Percentiles rank a stretch among this genome's conserved stretches.
phyloP scores from a whole-genome alignment of 2,888 invertebrate species.

The Lucinisca nassula region DNA sequence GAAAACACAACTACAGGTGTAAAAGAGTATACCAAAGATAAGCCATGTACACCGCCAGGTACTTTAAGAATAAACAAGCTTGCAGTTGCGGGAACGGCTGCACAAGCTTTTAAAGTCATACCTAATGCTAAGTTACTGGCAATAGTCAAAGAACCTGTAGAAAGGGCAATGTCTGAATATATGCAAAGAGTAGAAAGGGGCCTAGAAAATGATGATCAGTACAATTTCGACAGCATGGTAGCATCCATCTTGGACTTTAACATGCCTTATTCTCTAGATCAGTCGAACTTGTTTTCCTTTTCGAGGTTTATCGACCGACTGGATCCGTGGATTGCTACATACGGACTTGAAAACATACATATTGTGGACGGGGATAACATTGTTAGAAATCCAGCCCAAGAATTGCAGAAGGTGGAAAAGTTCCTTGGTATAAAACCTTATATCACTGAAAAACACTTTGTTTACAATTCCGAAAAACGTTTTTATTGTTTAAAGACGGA shows the following conservation, averaged over 20 bases:
- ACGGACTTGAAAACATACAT: background rate
- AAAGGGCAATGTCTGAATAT: background rate
- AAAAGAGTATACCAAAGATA: background rate
- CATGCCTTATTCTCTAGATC: background rate
- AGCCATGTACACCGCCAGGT: background rate
- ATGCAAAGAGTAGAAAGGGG: no score
- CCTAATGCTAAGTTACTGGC: background rate
- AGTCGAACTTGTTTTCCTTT: background rate
- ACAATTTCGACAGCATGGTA: background rate
- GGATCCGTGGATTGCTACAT: background rate
- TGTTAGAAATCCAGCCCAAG: background rate
- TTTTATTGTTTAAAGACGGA: background rate
- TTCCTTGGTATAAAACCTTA: background rate
- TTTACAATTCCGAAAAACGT: background rate
- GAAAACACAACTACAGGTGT: background rate
- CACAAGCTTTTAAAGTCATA: background rate
- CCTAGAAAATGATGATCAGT: no score
- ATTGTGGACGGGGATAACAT: background rate
- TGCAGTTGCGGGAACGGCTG: background rate
- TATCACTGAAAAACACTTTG: background rate
- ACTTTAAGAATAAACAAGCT: background rate
- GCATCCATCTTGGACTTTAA: background rate
- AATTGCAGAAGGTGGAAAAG: background rate
- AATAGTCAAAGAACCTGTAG: background rate
- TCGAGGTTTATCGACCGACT: background rate